Evolutionary conservation across 2,888 invertebrate genomes (phyloP).

Genomic region (Volucella zonaria): DNA sequence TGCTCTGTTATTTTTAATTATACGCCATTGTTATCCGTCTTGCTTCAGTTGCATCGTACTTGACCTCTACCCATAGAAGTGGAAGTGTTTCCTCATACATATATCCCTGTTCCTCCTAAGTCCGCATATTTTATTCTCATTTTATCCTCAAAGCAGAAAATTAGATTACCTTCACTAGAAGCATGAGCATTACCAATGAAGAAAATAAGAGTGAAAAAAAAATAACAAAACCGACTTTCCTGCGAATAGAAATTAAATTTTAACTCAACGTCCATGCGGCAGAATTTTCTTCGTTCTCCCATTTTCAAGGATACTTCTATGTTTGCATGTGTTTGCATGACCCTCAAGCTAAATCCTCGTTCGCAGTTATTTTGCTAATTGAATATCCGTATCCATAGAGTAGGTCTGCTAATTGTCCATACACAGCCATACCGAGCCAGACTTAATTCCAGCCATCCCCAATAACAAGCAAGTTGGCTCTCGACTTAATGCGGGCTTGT

Average conservation of each 20-base stretch:
- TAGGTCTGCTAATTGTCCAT: not conserved
- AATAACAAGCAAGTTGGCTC: not conserved
- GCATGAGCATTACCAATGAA: conserved; percentile 22
- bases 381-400: not conserved
- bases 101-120: conserved; percentile 9
- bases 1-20: conserved; percentile 17
- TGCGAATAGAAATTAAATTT: conserved; percentile 52
- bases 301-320: not conserved
- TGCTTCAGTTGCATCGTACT: conserved; percentile 25
- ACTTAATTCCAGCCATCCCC: not conserved
- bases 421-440: not conserved
- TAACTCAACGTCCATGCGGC: conserved; percentile 27
- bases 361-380: not conserved
- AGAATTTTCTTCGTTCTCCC: not conserved
- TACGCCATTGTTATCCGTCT: conserved; percentile 36
- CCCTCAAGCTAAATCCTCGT: not conserved
- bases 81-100: not conserved
- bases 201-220: not conserved
- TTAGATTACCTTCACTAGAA: conserved; percentile 44
- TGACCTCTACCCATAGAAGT: conserved; percentile 6
- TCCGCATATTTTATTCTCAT: conserved; percentile 46
- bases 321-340: not conserved
- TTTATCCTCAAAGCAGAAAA: conserved; percentile 48
- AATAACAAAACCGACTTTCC: not conserved
- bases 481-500: conserved; percentile 8